phyloP scores from a whole-genome alignment of 2,113 vertebrate species.

The Sylvietta virens region DNA sequence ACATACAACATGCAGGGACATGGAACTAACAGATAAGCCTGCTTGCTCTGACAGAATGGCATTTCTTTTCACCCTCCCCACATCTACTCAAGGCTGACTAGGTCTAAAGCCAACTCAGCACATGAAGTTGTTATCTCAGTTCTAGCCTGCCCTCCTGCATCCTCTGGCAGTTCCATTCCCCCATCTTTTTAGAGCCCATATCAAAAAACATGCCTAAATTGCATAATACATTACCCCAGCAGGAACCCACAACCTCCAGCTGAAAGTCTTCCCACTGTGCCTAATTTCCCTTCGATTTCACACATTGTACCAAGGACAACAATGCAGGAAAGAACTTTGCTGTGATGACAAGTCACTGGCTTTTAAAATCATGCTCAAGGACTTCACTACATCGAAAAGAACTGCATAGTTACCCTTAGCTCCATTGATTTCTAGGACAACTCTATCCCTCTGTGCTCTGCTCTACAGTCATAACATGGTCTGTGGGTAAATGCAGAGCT shows the following conservation, averaged over 20 bases:
- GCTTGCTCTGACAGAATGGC: background rate
- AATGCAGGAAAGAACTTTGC: background rate
- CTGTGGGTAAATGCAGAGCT: background rate
- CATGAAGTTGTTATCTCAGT: background rate
- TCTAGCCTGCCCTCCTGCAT: background rate
- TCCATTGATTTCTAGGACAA: background rate
- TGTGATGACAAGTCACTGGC: background rate
- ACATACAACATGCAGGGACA: background rate
- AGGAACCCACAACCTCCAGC: background rate
- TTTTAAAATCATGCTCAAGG: background rate
- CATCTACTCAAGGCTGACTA: background rate
- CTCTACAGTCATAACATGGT: background rate
- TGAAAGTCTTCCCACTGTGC: background rate
- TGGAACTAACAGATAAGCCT: background rate
- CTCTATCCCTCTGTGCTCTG: background rate
- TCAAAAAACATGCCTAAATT: background rate
- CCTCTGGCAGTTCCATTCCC: background rate
- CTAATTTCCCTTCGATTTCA: background rate
- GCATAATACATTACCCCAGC: background rate
- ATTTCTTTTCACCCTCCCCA: background rate
- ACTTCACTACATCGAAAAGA: background rate
- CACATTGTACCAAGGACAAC: background rate
- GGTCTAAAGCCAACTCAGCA: background rate
- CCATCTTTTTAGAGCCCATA: background rate
- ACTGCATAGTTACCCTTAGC: background rate